Conservation (phyloP, 2,113 vertebrate genomes). For the Psilopsiagon aymara region DNA sequence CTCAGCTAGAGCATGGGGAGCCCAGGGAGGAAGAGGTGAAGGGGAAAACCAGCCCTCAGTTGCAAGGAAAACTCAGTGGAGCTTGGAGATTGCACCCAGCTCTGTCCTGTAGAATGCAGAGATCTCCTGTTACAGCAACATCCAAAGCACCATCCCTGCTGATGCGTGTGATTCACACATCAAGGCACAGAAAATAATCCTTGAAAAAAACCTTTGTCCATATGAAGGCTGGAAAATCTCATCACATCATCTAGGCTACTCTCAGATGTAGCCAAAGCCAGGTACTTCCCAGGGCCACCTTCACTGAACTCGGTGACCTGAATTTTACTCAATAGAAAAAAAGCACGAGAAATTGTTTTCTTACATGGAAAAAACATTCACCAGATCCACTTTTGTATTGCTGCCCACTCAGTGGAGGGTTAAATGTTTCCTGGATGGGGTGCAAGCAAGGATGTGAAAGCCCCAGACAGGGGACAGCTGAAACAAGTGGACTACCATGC, state of each 20-base stretch:
- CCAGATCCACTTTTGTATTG: background rate
- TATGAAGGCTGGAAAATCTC: background rate
- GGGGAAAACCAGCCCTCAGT: background rate
- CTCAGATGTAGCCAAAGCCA: background rate
- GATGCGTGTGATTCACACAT: rapidly evolving
- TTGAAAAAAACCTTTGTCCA: background rate
- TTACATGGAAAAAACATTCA: background rate
- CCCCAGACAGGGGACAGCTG: background rate
- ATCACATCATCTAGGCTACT: background rate
- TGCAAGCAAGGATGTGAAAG: background rate
- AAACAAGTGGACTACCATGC: background rate
- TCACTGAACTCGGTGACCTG: background rate
- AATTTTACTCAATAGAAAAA: background rate
- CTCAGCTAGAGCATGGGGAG: background rate
- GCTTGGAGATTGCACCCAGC: background rate
- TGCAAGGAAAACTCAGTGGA: background rate
- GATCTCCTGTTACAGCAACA: background rate
- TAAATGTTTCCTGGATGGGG: background rate
- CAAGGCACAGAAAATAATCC: background rate
- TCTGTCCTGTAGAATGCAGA: background rate
- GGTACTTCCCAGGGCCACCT: background rate
- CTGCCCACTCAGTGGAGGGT: background rate
- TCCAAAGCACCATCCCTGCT: background rate
- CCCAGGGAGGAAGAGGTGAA: background rate
- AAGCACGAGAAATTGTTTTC: background rate